phyloP scores from a whole-genome alignment of 2,113 vertebrate species.

The Zapus hudsonius region DNA sequence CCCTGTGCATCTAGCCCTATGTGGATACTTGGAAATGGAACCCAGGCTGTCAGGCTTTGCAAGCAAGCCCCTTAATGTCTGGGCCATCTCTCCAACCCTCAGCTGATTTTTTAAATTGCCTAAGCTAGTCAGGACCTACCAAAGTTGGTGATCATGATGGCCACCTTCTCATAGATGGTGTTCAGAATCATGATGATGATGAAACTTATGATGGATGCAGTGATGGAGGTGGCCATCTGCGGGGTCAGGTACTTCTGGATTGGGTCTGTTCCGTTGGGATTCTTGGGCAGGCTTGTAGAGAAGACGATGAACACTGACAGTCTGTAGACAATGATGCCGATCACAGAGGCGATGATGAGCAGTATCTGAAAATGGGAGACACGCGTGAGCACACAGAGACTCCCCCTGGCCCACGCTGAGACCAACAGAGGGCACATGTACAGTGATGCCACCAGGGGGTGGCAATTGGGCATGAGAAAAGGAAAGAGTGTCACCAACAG shows the following conservation, averaged over 20 bases:
- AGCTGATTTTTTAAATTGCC: neutral
- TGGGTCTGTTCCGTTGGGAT: slow-evolving; percentile 86
- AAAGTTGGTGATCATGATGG: slow-evolving; percentile 95
- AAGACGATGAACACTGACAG: slow-evolving; percentile 93
- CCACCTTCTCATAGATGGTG: slow-evolving; percentile 93
- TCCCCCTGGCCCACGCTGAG: neutral
- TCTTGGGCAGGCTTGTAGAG: slow-evolving; percentile 85
- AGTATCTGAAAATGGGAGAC: slow-evolving; percentile 92
- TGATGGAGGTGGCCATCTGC: slow-evolving; percentile 94
- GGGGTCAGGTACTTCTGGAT: slow-evolving; percentile 94
- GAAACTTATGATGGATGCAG: slow-evolving; percentile 94
- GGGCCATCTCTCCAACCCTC: too few species aligned
- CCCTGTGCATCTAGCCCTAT: too few species aligned
- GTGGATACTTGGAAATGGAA: too few species aligned
- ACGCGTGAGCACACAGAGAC: neutral
- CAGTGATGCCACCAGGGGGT: neutral
- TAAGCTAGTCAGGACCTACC: slow-evolving; percentile 83
- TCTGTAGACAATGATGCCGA: slow-evolving; percentile 95
- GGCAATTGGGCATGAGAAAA: neutral
- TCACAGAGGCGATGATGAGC: slow-evolving; percentile 93
- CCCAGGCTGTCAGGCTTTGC: too few species aligned
- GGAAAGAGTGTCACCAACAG: neutral
- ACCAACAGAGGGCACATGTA: neutral
- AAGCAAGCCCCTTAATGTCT: too few species aligned
- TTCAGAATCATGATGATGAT: slow-evolving; percentile 96